Conservation (phyloP, 2,888 invertebrate species). For the Ormyrus labotus region DNA sequence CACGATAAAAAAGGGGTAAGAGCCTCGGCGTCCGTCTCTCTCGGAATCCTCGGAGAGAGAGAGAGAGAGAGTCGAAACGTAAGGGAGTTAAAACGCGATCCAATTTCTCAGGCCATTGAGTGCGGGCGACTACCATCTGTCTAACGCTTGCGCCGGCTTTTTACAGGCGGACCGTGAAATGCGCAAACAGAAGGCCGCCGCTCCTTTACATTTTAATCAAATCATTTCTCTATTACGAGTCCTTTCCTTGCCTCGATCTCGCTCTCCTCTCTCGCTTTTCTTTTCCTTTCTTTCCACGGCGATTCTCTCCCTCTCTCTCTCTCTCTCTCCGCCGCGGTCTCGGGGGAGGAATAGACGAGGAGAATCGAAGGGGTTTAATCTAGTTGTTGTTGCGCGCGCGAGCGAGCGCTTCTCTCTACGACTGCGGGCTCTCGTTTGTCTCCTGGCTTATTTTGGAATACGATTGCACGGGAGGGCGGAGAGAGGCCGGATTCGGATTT, state of each 20-base stretch:
- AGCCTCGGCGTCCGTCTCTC: slow-evolving; percentile 14
- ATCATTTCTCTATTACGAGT: slow-evolving; percentile 73
- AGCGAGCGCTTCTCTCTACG: slow-evolving; percentile 52
- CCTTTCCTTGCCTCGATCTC: slow-evolving; percentile 44
- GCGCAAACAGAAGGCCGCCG: slow-evolving; percentile 74
- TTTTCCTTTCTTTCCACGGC: slow-evolving; percentile 44
- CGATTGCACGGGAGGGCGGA: background rate
- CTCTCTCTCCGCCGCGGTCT: background rate
- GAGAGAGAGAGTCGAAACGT: slow-evolving; percentile 67
- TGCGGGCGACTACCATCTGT: slow-evolving; percentile 75
- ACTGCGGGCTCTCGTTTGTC: slow-evolving; percentile 24
- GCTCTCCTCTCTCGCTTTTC: slow-evolving; percentile 28
- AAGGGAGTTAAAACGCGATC: slow-evolving; percentile 76
- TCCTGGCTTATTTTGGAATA: slow-evolving; percentile 33
- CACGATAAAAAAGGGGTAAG: slow-evolving; percentile 45
- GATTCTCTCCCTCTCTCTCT: slow-evolving; percentile 64
- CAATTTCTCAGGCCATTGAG: slow-evolving; percentile 76
- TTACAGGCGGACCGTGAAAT: slow-evolving; percentile 76
- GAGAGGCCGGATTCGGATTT: too few relatives aligned
- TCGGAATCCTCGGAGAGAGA: slow-evolving; percentile 24
- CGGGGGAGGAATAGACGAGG: slow-evolving; percentile 59
- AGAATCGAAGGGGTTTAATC: slow-evolving; percentile 69
- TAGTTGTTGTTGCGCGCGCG: slow-evolving; percentile 46
- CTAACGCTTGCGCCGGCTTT: slow-evolving; percentile 71
- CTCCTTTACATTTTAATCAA: slow-evolving; percentile 76